Evolutionary conservation across 2,797 vertebrate genomes (phyloP), one percentile per base, ranked within the genome.

Genomic region (Sebastes matsubarae): DNA sequence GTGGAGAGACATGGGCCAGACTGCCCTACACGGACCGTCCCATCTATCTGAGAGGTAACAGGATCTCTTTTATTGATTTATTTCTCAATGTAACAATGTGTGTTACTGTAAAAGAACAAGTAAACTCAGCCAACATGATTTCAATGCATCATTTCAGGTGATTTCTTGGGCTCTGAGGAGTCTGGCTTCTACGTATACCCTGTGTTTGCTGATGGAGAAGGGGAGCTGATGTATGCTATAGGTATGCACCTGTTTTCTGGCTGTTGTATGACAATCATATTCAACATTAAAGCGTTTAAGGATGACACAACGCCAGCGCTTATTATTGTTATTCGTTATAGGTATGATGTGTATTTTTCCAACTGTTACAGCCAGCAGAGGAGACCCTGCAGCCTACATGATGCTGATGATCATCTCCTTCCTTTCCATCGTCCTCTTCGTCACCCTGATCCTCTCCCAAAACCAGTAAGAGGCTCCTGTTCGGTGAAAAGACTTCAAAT

Each of bases 121-220:
- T 20, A 5, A 8, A 63, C 10, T 46, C 4, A 9, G 14, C 50
- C 24, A 27, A 55, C 60, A 30, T 36, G 2, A 6, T 72, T 66
- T 61, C 1, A 11, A 25, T 59, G 5, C 36, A 1, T 87, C 1
- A 4, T 89, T 85, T 59, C 92, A 99, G 98, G 97, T 75, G 87
- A 96, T 86, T 98, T 99, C 70, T 96, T 96, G 65, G 94, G 93
- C 34, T 93, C 96, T 10, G 96, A 97, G 79, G 96, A 97, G 67
- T 97, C 95, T 34, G 90, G 84, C 78, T 98, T 99, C 90, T 94
- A 92, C 89, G 89, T 99, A 87, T 97, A 96, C 73, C 97, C 98
- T 5, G 88, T 99, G 90, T 98, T 97, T 95, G 81, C 86, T 70
- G 96, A 96, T 87, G 97, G 97, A 87, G 96, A 98, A 84, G 97